Evolutionary conservation across 2,797 vertebrate species (phyloP).

Genomic region (Chlorospingus semifuscus): DNA sequence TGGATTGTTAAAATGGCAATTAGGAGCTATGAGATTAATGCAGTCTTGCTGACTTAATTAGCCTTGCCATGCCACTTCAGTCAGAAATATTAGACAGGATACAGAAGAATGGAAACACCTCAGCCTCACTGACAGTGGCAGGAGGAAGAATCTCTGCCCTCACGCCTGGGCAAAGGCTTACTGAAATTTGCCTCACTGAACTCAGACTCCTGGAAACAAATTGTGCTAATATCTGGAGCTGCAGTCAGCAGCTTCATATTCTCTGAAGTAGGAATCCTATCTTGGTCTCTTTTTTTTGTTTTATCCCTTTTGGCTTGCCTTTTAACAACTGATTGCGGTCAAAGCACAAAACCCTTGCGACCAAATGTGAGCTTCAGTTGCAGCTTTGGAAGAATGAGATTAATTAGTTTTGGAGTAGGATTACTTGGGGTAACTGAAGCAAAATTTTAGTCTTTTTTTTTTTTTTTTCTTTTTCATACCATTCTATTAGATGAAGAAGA

Average conservation of each 20-base stretch:
- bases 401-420: background rate
- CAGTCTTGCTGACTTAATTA: background rate
- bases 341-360: background rate
- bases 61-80: background rate
- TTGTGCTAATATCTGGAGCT: background rate
- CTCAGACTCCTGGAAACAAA: background rate
- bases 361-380: background rate
- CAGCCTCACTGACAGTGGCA: background rate
- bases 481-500: background rate
- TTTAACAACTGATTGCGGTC: background rate
- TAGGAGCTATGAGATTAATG: background rate
- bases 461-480: background rate
- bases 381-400: background rate
- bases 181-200: background rate
- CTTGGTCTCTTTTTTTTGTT: background rate
- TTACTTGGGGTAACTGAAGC: background rate
- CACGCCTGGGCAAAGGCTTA: background rate
- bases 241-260: background rate
- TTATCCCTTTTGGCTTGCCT: background rate
- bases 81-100: background rate
- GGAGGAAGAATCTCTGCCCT: background rate
- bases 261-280: background rate
- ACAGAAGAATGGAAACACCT: background rate
- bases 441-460: background rate
- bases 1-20: background rate